Base-by-base conservation (phyloP, 2,113 vertebrate species). In the Euleptes europaea region DNA sequence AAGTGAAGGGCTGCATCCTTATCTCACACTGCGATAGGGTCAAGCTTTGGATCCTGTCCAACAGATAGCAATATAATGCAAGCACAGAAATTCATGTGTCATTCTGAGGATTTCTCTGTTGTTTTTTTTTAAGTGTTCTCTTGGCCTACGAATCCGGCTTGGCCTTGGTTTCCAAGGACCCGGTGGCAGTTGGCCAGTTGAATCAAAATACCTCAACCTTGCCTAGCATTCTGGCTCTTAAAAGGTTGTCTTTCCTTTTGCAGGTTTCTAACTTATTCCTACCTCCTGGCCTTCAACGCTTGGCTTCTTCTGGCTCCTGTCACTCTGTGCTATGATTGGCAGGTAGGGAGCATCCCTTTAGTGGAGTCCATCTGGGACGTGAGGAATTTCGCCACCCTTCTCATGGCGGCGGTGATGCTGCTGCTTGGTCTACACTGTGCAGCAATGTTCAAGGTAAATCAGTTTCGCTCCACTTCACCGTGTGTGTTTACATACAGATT, bases 291-390 rank as follows among this genome's bases (percentile, higher is more conserved):
- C 82, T 99, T 99, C 94, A 99, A 99, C 0, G 96, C 97, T 0
- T 98, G 98, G 97, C 97, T 99, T 78, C 96, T 99, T 86, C 95
- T 99, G 87, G 98, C 98, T 40, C 99, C 99, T 0, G 80, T 98
- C 19, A 96, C 98, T 49, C 94, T 99, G 65, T 99, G 99, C 94
- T 99, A 99, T 0, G 99, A 99, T 94, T 99, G 99, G 99, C 99
- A 99, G 95, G 99, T 99, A 0, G 98, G 98, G 89, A 99, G 99
- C 90, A 99, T 99, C 74, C 97, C 98, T 80, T 92, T 99, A 94
- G 94, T 99, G 0, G 98, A 99, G 92, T 98, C 98, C 1, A 1
- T 98, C 40, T 97, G 96, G 90, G 99, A 99, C 23, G 15, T 21
- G 0, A 97, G 98, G 67, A 98, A 98, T 74, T 75, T 97, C 17